Evolutionary conservation across 1,140 invertebrate species (phyloP).

Genomic region (Cyclargus thomasi): DNA sequence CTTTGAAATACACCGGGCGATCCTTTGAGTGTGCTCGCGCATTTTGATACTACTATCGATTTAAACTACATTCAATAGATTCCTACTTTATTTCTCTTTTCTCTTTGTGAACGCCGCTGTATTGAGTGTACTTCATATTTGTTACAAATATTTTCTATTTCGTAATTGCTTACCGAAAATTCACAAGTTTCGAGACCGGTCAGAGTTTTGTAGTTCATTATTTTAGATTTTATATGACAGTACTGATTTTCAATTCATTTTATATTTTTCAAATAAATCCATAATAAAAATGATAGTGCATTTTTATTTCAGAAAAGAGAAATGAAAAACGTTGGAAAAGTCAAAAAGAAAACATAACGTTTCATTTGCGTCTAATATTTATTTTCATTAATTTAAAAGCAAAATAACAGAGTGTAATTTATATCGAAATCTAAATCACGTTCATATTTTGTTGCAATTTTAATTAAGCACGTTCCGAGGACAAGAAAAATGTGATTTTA

Average conservation of each 20-base stretch:
- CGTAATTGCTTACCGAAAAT: background rate
- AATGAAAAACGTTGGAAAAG: no score
- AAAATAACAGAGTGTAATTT: background rate
- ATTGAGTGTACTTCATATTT: constrained; percentile 1
- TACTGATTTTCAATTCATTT: background rate
- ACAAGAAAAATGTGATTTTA: background rate
- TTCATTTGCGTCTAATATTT: background rate
- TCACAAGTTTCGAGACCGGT: background rate
- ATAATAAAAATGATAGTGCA: no score
- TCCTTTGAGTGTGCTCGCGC: constrained; percentile 51
- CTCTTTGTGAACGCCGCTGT: constrained; percentile 17
- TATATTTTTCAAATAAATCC: no score
- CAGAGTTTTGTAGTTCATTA: background rate
- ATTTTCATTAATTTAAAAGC: background rate
- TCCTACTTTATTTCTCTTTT: constrained; percentile 36
- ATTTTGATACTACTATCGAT: constrained; percentile 59
- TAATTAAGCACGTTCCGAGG: background rate
- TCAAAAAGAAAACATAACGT: background rate
- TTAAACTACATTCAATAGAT: constrained; percentile 48
- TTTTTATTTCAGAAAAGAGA: no score
- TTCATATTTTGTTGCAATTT: constrained; percentile 1
- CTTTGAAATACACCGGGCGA: constrained; percentile 48
- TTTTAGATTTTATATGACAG: background rate
- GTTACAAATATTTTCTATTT: constrained; percentile 10
- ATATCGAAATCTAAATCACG: background rate